Percentiles rank a stretch among this genome's conserved stretches.
These are phyloP conservation scores for Microcebus ravelobensis DNA, from an alignment of 2,113 vertebrate species.

Conservation along the genomic window DNA sequence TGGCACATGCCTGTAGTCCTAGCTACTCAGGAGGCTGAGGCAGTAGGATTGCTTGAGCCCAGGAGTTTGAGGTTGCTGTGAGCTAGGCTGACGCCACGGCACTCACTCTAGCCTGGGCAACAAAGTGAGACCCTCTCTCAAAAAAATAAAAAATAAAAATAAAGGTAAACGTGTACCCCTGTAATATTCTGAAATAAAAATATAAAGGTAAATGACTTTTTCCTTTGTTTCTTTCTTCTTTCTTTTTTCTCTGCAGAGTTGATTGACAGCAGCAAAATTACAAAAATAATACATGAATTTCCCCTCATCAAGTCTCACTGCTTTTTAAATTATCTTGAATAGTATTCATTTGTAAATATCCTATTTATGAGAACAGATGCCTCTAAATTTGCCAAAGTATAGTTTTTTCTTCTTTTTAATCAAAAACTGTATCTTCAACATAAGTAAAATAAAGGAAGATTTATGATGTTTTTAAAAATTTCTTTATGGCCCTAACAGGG, in stretches of 20 bases:
- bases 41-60: too few relatives aligned
- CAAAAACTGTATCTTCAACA: not conserved
- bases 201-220: slow-evolving; percentile 47
- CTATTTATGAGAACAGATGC: slow-evolving; percentile 20
- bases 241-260: slow-evolving; percentile 45
- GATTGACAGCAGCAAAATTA: slow-evolving; percentile 13
- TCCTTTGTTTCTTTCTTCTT: slow-evolving; percentile 55
- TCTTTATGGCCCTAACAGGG: not conserved
- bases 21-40: too few relatives aligned
- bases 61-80: too few relatives aligned
- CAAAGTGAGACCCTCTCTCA: too few relatives aligned
- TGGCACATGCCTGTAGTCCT: too few relatives aligned
- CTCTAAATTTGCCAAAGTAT: slow-evolving; percentile 33
- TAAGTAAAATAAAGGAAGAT: not conserved
- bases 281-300: slow-evolving; percentile 69
- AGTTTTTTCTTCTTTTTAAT: slow-evolving; percentile 24
- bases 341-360: slow-evolving; percentile 36
- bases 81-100: too few relatives aligned
- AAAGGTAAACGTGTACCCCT: not conserved
- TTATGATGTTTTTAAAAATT: not conserved
- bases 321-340: slow-evolving; percentile 52
- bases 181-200: too few relatives aligned
- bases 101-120: too few relatives aligned
- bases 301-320: slow-evolving; percentile 34
- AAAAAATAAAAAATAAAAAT: not conserved